Base-by-base conservation (phyloP, 2,888 invertebrate species). In the Zootermopsis nevadensis region DNA sequence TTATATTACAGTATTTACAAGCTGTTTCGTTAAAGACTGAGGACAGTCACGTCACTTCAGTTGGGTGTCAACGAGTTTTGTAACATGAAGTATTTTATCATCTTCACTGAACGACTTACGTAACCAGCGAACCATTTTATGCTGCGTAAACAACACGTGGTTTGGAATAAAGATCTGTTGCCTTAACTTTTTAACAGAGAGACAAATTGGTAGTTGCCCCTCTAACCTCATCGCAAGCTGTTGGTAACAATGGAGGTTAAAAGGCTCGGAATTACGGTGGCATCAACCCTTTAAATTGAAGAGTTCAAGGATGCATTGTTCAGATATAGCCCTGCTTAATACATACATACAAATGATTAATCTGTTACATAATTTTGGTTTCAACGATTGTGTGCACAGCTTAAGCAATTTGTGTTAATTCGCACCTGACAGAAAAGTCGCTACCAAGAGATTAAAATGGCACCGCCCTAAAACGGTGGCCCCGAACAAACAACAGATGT, bases 191-290 rank as follows among this genome's bases (percentile, higher is more conserved):
- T 42, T n/a, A 42, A 38, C 76, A 76, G 42, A 55, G 31, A 77
- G 77, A 77, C 77, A 55, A 77, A 77, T 77, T 77, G 77, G 77
- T 77, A 77, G 77, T 53, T 77, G 24, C 53, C 77, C 77, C 77
- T 77, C 31, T 77, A 77, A 77, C 77, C 77, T 30, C 55, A 33
- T n/a, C n/a, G 27, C 24, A 27, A 76, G 38, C 42, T 77, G 77
- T 77, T 77, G 55, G 48, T 48, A 77, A 55, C 33, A 55, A 77
- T 48, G 22, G 31, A 33, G 77, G 77, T 77, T 77, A 77, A 77
- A 77, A 48, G 55, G 77, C 31, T 48, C 48, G 77, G 55, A 55
- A 77, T 77, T 55, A 27, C 76, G 76, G 38, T 35, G 76, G n/a
- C 38, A 35, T 42, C 76, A 69, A 69, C 69, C 69, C 69, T 69